Evolutionary conservation across 2,113 vertebrate species (phyloP).

Genomic region (Tichodroma muraria): DNA sequence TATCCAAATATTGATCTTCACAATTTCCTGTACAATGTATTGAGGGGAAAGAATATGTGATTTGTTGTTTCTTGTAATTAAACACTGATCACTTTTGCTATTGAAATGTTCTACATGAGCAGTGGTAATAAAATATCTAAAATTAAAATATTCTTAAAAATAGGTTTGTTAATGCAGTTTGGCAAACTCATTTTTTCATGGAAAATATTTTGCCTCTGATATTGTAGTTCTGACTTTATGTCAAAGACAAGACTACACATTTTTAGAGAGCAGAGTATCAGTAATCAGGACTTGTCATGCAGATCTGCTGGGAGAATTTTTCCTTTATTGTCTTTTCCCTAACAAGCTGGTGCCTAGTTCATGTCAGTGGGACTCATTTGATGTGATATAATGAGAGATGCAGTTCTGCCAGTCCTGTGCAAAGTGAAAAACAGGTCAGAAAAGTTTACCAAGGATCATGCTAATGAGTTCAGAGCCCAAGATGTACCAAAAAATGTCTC

Average conservation of each 20-base stretch:
- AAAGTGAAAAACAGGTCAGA: constrained; percentile 23
- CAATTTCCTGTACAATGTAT: not conserved
- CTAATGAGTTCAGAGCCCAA: constrained; percentile 44
- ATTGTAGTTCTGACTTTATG: not conserved
- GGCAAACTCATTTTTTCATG: not conserved
- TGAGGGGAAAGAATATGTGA: not conserved
- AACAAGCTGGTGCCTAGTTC: constrained; percentile 17
- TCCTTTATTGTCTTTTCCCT: not conserved
- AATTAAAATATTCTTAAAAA: not conserved
- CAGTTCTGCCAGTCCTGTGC: not conserved
- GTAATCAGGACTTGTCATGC: not conserved
- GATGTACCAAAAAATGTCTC: not conserved
- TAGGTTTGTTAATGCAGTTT: not conserved
- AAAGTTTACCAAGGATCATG: constrained; percentile 42
- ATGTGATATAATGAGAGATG: constrained; percentile 40
- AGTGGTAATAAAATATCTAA: not conserved
- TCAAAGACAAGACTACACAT: not conserved
- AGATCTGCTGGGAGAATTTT: not conserved
- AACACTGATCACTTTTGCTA: not conserved
- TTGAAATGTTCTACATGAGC: not conserved
- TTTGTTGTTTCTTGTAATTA: not conserved
- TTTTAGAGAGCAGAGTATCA: not conserved
- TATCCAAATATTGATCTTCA: not conserved
- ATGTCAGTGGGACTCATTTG: constrained; percentile 13
- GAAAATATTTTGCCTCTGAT: not conserved